Conservation (phyloP, 2,888 invertebrate genomes). For the Bembecia ichneumoniformis region DNA sequence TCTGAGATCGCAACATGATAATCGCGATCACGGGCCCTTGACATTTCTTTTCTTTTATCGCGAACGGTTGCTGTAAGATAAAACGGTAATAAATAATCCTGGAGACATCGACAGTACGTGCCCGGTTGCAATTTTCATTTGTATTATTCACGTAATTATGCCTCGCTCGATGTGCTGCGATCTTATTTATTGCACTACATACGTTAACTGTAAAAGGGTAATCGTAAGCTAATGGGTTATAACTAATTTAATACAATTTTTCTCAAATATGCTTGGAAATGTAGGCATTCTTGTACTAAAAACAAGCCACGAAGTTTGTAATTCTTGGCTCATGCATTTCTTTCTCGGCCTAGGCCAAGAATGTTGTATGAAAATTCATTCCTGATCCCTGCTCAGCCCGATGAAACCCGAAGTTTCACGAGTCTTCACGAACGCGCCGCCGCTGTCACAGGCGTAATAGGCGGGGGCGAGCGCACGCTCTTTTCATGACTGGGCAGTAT, state of each 20-base stretch:
- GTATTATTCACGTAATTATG: constrained; percentile 62
- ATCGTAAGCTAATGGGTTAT: constrained; percentile 41
- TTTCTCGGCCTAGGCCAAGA: too few relatives aligned
- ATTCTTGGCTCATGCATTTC: too few relatives aligned
- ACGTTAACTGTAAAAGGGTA: constrained; percentile 33
- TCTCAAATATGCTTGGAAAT: constrained; percentile 10
- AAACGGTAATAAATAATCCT: constrained; percentile 64
- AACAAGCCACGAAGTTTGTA: too few relatives aligned
- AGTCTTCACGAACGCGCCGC: too few relatives aligned
- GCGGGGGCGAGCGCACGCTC: too few relatives aligned
- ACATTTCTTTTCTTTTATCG: constrained; percentile 69
- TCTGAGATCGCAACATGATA: constrained; percentile 61
- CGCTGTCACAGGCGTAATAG: too few relatives aligned
- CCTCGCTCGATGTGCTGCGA: constrained; percentile 31
- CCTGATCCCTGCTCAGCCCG: too few relatives aligned
- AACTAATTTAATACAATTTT: constrained; percentile 19
- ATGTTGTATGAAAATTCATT: too few relatives aligned
- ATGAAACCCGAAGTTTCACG: too few relatives aligned
- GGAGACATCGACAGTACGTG: constrained; percentile 51
- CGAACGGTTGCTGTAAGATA: constrained; percentile 58
- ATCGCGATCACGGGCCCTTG: constrained; percentile 60
- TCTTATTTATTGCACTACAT: constrained; percentile 39
- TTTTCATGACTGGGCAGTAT: too few relatives aligned
- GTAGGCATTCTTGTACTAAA: neutral
- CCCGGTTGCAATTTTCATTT: constrained; percentile 58